These are phyloP conservation scores for Meganola albula DNA, from an alignment of 2,888 invertebrate genomes.

Conservation along the genomic window DNA sequence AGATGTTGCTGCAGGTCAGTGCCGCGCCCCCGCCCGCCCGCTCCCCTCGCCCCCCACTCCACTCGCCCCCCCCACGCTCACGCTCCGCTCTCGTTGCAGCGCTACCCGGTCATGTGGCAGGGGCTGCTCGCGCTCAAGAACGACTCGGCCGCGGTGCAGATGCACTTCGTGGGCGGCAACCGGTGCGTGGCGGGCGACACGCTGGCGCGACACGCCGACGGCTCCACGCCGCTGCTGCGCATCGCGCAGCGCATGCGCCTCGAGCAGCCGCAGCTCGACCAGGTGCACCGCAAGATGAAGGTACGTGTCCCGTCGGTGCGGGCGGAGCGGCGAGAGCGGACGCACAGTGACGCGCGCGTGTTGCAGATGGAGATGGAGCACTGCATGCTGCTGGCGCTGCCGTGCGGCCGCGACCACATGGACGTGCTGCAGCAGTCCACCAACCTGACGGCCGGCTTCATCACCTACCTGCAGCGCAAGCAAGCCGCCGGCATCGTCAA, in stretches of 20 bases:
- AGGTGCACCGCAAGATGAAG: constrained; percentile 97
- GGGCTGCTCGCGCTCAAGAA: constrained; percentile 96
- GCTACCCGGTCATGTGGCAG: constrained; percentile 99
- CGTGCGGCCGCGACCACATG: constrained; percentile 95
- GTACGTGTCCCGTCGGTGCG: too few species aligned
- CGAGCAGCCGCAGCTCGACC: constrained; percentile 96
- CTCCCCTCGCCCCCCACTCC: background rate
- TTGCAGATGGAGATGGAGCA: constrained; percentile 94
- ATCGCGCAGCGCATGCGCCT: constrained; percentile 98
- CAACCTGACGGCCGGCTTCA: constrained; percentile 93
- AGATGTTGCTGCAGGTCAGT: constrained; percentile 84
- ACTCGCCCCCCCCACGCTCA: constrained; percentile 32
- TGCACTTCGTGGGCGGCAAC: constrained; percentile 98
- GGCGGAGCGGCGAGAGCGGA: too few species aligned
- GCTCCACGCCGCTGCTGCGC: constrained; percentile 89
- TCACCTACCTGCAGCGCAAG: constrained; percentile 96
- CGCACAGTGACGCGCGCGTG: background rate
- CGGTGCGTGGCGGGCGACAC: constrained; percentile 92
- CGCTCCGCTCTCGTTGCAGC: constrained; percentile 69
- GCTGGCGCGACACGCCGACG: constrained; percentile 90
- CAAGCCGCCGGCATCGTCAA: constrained; percentile 99
- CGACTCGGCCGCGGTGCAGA: constrained; percentile 97
- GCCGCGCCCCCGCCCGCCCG: background rate
- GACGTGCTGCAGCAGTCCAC: constrained; percentile 96
- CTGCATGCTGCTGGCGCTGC: constrained; percentile 96